Percentiles rank a stretch among this genome's conserved stretches.
Evolutionary conservation across 2,888 invertebrate genomes (phyloP).

Genomic region (Agriopis leucophaearia): DNA sequence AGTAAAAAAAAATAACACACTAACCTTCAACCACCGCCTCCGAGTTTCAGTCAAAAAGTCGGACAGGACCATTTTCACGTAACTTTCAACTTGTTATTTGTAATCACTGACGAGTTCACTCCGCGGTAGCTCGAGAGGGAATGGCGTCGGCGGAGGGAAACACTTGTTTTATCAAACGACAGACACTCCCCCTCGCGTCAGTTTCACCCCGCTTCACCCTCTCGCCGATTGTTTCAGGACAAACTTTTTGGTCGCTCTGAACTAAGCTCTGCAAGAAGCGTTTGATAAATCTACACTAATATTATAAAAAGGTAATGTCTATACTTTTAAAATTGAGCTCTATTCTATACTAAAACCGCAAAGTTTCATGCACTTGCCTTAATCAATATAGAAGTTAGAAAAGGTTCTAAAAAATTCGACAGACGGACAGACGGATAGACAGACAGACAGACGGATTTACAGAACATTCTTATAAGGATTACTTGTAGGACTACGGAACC

Average conservation of each 20-base stretch:
- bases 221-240: not conserved
- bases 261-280: not conserved
- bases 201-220: slow-evolving; percentile 26
- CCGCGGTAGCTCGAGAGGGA: slow-evolving; percentile 57
- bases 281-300: no score
- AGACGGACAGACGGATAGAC: no score
- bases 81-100: slow-evolving; percentile 24
- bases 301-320: no score
- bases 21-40: slow-evolving; percentile 79
- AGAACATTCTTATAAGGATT: no score
- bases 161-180: slow-evolving; percentile 41
- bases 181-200: slow-evolving; percentile 42
- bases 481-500: no score
- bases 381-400: no score
- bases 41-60: slow-evolving; percentile 81
- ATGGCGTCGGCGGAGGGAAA: slow-evolving; percentile 57
- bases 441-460: no score
- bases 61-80: slow-evolving; percentile 73
- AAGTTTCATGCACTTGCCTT: no score
- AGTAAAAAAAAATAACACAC: slow-evolving; percentile 18
- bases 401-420: no score
- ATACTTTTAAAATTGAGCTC: no score
- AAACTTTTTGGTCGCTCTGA: slow-evolving; percentile 2
- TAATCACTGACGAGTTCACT: slow-evolving; percentile 52
- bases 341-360: no score